Evolutionary conservation across 2,797 vertebrate species (phyloP).

Genomic region (Centropyge bicolor): DNA sequence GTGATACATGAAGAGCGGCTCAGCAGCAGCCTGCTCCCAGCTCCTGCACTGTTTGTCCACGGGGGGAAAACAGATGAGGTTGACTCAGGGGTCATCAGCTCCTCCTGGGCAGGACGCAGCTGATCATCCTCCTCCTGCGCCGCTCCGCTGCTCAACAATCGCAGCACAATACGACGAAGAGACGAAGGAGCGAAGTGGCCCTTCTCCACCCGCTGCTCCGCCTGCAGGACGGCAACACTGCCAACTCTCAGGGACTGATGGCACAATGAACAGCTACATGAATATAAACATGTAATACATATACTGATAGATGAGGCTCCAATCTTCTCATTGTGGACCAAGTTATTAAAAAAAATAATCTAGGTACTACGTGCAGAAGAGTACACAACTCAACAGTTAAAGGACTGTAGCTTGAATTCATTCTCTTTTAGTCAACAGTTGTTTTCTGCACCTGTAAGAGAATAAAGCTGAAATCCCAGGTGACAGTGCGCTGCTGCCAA

Average conservation of each 20-base stretch:
- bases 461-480: constrained; percentile 32
- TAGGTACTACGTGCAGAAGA: background rate
- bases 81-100: constrained; percentile 62
- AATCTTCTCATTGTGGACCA: background rate
- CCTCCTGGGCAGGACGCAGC: constrained; percentile 54
- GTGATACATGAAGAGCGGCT: constrained; percentile 60
- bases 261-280: constrained; percentile 16
- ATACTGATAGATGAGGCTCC: background rate
- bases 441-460: constrained; percentile 32
- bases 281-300: constrained; percentile 55
- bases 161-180: constrained; percentile 43
- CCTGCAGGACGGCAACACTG: constrained; percentile 12
- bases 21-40: constrained; percentile 31
- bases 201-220: constrained; percentile 11
- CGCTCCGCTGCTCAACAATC: constrained; percentile 46
- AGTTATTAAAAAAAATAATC: background rate
- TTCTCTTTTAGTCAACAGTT: constrained; percentile 18
- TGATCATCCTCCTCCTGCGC: constrained; percentile 46
- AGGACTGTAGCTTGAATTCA: constrained; percentile 5
- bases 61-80: constrained; percentile 69
- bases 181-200: background rate
- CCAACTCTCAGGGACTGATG: background rate
- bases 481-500: constrained; percentile 1
- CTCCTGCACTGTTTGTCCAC: constrained; percentile 49
- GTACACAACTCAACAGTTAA: background rate